These are phyloP conservation scores for Cotesia chilonis DNA, from an alignment of 1,140 invertebrate genomes.

Conservation along the genomic window DNA sequence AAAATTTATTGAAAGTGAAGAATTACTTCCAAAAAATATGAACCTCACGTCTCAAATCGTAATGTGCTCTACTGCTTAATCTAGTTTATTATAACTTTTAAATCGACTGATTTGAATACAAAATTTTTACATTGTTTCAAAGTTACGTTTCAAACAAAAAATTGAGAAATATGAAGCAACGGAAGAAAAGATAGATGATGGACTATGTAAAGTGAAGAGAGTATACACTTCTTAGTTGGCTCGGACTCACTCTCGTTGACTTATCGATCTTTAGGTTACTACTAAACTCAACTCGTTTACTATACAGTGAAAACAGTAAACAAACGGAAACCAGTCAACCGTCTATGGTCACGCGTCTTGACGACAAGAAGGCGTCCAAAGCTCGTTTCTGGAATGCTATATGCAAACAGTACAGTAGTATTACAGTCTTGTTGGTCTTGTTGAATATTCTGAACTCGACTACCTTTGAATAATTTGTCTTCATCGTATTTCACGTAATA, in stretches of 20 bases:
- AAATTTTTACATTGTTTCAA: too few species aligned
- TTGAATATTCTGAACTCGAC: constrained; percentile 11
- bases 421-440: constrained; percentile 2
- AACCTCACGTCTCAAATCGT: too few species aligned
- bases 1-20: too few species aligned
- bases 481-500: constrained; percentile 37
- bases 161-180: constrained; percentile 5
- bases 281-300: constrained; percentile 24
- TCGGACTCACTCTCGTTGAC: constrained; percentile 41
- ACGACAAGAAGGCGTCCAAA: constrained; percentile 41
- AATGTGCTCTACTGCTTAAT: too few species aligned
- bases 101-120: too few species aligned
- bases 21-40: too few species aligned
- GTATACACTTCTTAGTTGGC: constrained; percentile 29
- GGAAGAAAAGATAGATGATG: constrained; percentile 8
- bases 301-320: constrained; percentile 6
- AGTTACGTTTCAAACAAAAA: too few species aligned
- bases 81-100: too few species aligned
- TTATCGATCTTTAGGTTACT: constrained; percentile 41
- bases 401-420: constrained; percentile 41
- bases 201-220: background rate
- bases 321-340: constrained; percentile 23
- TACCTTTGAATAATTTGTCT: constrained; percentile 35
- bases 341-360: background rate
- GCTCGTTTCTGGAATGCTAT: constrained; percentile 40